Evolutionary conservation across 2,888 invertebrate genomes (phyloP).

Genomic region (Agriopis aurantiaria): DNA sequence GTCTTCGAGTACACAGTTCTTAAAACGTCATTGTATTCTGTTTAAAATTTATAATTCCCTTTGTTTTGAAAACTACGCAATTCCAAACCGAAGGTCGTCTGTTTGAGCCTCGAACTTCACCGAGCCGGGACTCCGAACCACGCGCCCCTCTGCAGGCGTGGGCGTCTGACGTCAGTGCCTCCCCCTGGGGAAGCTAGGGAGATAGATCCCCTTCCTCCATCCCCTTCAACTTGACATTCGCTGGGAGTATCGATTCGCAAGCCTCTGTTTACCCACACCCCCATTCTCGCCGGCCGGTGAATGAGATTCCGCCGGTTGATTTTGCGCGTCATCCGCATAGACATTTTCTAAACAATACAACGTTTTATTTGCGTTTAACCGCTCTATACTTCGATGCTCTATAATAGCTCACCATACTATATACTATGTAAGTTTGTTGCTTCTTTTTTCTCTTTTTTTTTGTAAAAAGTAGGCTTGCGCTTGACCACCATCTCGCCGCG

Average conservation of each 20-base stretch:
- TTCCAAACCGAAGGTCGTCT: slow-evolving; percentile 24
- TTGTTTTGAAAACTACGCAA: slow-evolving; percentile 11
- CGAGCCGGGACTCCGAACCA: slow-evolving; percentile 14
- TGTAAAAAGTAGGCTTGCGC: no score
- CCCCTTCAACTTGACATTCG: slow-evolving; percentile 75
- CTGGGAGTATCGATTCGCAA: slow-evolving; percentile 66
- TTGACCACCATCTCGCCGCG: no score
- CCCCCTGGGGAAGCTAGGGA: slow-evolving; percentile 15
- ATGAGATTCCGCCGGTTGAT: slow-evolving; percentile 33
- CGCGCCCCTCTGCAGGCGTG: slow-evolving; percentile 46
- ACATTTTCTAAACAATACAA: neutral
- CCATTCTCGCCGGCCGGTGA: slow-evolving; percentile 35
- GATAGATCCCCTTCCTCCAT: slow-evolving; percentile 8
- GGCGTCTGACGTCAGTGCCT: slow-evolving; percentile 62
- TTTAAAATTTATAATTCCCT: neutral
- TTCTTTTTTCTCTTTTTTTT: no score
- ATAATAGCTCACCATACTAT: no score
- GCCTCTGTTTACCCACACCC: slow-evolving; percentile 52
- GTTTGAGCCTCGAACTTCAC: slow-evolving; percentile 35
- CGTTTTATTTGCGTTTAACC: neutral
- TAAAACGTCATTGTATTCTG: no score
- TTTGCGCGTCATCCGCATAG: slow-evolving; percentile 18
- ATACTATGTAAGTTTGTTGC: no score
- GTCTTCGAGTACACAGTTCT: no score
- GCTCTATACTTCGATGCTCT: no score